Percentiles rank a stretch among this genome's conserved stretches.
Conservation (phyloP, 2,797 vertebrate species). For the Eulemur albifrons region DNA sequence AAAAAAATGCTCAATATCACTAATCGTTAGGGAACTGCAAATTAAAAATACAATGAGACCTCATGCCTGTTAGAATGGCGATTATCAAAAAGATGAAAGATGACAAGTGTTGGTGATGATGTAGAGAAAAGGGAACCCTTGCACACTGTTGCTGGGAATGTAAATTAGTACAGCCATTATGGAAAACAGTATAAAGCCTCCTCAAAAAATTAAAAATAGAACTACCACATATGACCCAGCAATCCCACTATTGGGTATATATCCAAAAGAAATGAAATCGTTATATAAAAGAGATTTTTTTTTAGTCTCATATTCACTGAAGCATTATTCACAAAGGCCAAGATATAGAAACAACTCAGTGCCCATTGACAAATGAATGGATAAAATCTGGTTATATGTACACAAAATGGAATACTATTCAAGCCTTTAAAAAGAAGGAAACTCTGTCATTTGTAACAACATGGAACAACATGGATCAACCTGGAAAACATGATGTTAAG, state of each 20-base stretch:
- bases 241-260: background rate
- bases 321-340: background rate
- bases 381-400: background rate
- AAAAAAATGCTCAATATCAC: background rate
- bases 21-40: background rate
- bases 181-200: background rate
- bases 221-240: background rate
- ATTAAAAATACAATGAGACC: background rate
- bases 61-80: background rate
- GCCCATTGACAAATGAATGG: background rate
- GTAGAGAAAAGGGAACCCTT: background rate
- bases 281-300: background rate
- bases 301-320: background rate
- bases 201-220: background rate
- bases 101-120: background rate
- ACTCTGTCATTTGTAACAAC: background rate
- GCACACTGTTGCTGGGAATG: background rate
- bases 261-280: background rate
- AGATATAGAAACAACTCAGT: background rate
- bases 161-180: background rate
- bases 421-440: background rate
- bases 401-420: background rate
- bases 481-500: background rate
- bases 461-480: background rate
- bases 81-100: background rate